These are phyloP conservation scores for Microctenopoma stevenorrisi DNA, from an alignment of 2,797 vertebrate species.

Conservation along the genomic window DNA sequence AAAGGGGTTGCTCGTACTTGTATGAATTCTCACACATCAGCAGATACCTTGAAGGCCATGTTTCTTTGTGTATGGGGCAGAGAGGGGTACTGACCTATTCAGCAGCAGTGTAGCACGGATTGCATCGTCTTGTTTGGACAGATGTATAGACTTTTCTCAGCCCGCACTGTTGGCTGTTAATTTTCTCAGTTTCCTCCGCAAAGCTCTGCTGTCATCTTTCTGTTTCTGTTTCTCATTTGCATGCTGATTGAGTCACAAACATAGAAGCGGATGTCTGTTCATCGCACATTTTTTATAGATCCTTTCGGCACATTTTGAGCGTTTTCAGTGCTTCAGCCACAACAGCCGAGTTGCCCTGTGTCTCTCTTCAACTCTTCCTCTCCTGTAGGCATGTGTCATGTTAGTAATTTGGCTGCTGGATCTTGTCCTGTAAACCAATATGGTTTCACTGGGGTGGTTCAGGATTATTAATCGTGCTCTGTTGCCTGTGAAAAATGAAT, in stretches of 20 bases:
- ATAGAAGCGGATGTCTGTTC: slow-evolving; percentile 26
- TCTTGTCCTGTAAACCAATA: slow-evolving; percentile 50
- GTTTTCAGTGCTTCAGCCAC: slow-evolving; percentile 29
- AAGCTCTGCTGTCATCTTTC: slow-evolving; percentile 12
- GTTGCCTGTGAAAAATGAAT: slow-evolving; percentile 66
- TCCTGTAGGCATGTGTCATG: slow-evolving; percentile 50
- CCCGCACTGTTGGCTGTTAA: slow-evolving; percentile 3
- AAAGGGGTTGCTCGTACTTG: slow-evolving; percentile 10
- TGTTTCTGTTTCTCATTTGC: slow-evolving; percentile 57
- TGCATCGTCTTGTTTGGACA: slow-evolving; percentile 21
- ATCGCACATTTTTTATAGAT: slow-evolving; percentile 37
- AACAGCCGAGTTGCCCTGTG: slow-evolving; percentile 22
- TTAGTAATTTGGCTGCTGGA: slow-evolving; percentile 66
- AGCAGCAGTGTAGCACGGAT: background rate
- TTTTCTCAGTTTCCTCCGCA: slow-evolving; percentile 24
- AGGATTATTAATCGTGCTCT: slow-evolving; percentile 60
- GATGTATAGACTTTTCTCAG: slow-evolving; percentile 24
- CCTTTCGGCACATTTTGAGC: slow-evolving; percentile 26
- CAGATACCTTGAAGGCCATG: slow-evolving; percentile 1
- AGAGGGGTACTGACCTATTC: slow-evolving; percentile 24
- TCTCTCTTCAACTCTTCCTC: slow-evolving; percentile 31
- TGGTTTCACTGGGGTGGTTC: slow-evolving; percentile 62
- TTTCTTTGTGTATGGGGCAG: slow-evolving; percentile 20
- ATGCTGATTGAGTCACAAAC: slow-evolving; percentile 38
- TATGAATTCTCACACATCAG: slow-evolving; percentile 14